Base-by-base conservation (phyloP, 2,888 invertebrate genomes). In the Hirtodrosophila duncani region DNA sequence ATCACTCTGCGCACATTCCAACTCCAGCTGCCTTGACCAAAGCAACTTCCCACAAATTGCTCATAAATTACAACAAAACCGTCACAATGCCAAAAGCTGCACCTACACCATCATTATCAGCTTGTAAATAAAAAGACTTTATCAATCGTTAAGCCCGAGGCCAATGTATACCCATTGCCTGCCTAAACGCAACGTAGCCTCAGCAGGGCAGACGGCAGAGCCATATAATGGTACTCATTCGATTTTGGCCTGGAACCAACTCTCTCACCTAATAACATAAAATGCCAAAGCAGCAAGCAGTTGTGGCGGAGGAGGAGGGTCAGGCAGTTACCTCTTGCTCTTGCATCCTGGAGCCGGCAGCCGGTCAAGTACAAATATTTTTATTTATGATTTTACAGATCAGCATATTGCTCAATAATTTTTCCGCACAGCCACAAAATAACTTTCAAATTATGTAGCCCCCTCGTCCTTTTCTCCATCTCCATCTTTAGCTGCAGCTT, bases 371-470 rank as follows among this genome's bases (percentile, higher is more conserved):
- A 67, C 72, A 77, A 75, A 82, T 81, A 78, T 70, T 82, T 80
- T 84, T 84, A 85, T 85, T 85, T 85, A 86, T 85, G 82, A 83
- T 84, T 80, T 83, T 83, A 81, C 84, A 85, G 85, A 83, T 86
- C 84, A 81, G 83, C 86, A 85, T 85, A 85, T 85, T 86, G 85
- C 83, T 84, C 83, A 85, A 84, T 84, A 84, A 85, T 83, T 84
- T 84, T 68, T 61, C 56, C 45, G 37, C 41, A 30, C 36, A 59
- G 38, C 66, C 65, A 57, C 68, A 67, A 80, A 75, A 77, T 80
- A 80, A 80, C 80, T 75, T 77, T 80, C 65, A 80, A 80, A 80
- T 75, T 75, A 79, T 62, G 41, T 17, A 17, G 23, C 11, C 3
- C 26, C 16, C 26, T n/a, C 31, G 16, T 8, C 24, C 34, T 38